These are phyloP conservation scores for Odocoileus virginianus DNA, from an alignment of 2,113 vertebrate genomes.

Conservation along the genomic window DNA sequence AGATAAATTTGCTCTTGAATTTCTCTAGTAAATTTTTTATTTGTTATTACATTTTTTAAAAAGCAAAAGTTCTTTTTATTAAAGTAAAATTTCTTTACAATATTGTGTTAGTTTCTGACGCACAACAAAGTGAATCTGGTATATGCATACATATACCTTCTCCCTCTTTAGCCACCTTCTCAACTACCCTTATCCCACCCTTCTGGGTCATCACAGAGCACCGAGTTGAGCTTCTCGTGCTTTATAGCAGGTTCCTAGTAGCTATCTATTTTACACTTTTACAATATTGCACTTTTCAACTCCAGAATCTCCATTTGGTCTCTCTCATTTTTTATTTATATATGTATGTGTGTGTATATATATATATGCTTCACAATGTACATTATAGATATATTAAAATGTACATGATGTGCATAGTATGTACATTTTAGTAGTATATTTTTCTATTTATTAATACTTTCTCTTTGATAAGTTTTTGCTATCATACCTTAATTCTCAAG, in stretches of 20 bases:
- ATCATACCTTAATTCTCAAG: not conserved
- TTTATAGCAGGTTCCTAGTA: not conserved
- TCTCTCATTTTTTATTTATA: too few relatives aligned
- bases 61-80: not conserved
- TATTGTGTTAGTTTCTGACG: not conserved
- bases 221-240: not conserved
- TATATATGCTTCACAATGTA: not conserved
- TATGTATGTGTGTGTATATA: not conserved
- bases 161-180: not conserved
- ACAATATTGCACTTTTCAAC: not conserved
- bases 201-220: not conserved
- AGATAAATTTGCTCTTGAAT: not conserved
- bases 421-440: not conserved
- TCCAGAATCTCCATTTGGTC: not conserved
- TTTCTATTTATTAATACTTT: not conserved
- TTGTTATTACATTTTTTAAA: not conserved
- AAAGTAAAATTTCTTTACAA: not conserved
- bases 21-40: not conserved
- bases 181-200: not conserved
- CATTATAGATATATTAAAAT: not conserved
- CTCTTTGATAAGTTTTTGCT: not conserved
- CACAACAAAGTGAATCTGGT: not conserved
- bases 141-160: not conserved
- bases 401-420: not conserved
- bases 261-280: not conserved